Base-by-base conservation (phyloP, 2,888 invertebrate species). In the Minunthozetes semirufus region DNA sequence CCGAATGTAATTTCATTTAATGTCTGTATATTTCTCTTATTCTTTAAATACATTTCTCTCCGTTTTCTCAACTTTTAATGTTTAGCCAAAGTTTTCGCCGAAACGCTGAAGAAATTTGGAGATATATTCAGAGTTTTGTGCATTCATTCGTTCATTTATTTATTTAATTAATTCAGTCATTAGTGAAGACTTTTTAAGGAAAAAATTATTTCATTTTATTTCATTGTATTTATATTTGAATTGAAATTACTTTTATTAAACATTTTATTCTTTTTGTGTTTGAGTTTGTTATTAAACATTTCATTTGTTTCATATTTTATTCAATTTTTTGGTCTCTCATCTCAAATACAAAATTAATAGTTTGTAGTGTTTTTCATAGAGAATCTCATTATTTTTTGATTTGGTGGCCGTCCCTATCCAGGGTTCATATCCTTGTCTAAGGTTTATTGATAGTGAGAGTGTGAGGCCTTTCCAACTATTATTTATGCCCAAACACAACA, bases 371-470 rank as follows among this genome's bases (percentile, higher is more conserved):
- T 59, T 27, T 59, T 33, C 33, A 33, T 9, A 29, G 66, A 66
- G 66, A 66, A 38, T 38, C 66, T 66, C 66, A 66, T 66, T 66
- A 66, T 38, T 29, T 66, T 66, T 38, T 66, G 38, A 66, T 66
- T 19, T 29, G 59, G 19, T 59, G 66, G 38, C 66, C 38, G n/a
- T 66, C 66, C 66, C 66, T 38, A n/a, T 33, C 33, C 33, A 33
- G 29, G 19, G 38, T 38, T 66, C 66, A 66, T 38, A 66, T 66
- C 66, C 66, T 66, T 66, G 59, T 56, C 1, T 56, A 9, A 2
- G 4, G n/a, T 15, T 48, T 15, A 17, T 56, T n/a, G 13, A 22
- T 11, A 59, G 29, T 27, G 59, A 27, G 38, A 66, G 66, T 27
- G 66, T 17, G 29, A 63, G 38, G 15, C 29, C 59, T 59, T 29